These are phyloP conservation scores for Pecten maximus DNA, from an alignment of 2,888 invertebrate species.

Conservation along the genomic window DNA sequence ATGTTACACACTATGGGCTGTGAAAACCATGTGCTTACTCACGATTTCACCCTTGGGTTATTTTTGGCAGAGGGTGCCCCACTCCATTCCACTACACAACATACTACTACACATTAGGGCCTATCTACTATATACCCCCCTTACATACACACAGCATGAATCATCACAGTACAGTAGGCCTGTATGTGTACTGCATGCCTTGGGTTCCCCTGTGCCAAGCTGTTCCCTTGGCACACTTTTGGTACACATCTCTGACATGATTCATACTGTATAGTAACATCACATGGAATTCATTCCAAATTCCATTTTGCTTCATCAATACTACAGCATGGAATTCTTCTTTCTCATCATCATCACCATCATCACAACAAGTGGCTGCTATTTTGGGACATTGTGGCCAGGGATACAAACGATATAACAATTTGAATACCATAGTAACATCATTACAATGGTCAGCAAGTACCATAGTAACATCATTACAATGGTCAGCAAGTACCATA, in stretches of 20 bases:
- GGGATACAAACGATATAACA: not conserved
- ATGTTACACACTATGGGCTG: slow-evolving; percentile 33
- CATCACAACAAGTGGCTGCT: slow-evolving; percentile 27
- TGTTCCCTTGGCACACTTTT: slow-evolving; percentile 19
- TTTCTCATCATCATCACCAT: not conserved
- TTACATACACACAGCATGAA: slow-evolving; percentile 25
- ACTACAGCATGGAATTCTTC: slow-evolving; percentile 2
- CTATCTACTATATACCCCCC: slow-evolving; percentile 15
- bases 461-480: not conserved
- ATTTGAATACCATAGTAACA: not conserved
- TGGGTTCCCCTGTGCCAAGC: slow-evolving; percentile 11
- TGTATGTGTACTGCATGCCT: slow-evolving; percentile 19
- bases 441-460: not conserved
- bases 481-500: not conserved
- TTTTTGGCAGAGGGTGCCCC: slow-evolving; percentile 33
- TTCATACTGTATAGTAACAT: slow-evolving; percentile 28
- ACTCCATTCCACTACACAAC: slow-evolving; percentile 12
- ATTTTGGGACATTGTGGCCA: not conserved
- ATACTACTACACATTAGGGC: slow-evolving; percentile 33
- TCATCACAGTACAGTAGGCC: not conserved
- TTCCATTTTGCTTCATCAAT: slow-evolving; percentile 35
- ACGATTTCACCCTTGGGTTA: slow-evolving; percentile 1
- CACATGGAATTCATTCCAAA: slow-evolving; percentile 24
- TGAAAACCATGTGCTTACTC: slow-evolving; percentile 33
- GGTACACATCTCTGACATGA: slow-evolving; percentile 7